These are phyloP conservation scores for Eupristina koningsbergeri DNA, from an alignment of 1,140 invertebrate species.

Conservation along the genomic window DNA sequence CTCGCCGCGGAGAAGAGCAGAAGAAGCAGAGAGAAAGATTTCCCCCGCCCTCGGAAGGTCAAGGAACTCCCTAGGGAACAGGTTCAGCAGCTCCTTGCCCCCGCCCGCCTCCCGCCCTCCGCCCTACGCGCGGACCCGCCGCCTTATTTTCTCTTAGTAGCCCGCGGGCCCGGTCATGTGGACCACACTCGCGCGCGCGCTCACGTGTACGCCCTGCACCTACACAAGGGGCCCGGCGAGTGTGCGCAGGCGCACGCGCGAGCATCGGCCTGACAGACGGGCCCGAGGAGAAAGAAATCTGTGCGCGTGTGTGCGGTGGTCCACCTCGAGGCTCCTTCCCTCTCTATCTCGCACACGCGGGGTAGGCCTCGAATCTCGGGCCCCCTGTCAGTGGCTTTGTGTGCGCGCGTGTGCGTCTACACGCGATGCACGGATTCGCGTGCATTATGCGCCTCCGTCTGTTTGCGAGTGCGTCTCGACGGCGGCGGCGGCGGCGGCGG, in stretches of 20 bases:
- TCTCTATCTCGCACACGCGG: constrained; percentile 17
- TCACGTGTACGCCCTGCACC: neutral
- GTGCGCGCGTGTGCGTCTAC: constrained; percentile 26
- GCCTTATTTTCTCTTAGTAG: constrained; percentile 70
- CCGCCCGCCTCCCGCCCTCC: constrained; percentile 62
- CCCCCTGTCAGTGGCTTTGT: constrained; percentile 46
- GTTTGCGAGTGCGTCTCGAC: constrained; percentile 13
- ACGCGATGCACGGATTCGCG: constrained; percentile 37
- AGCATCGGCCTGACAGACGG: neutral
- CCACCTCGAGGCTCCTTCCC: constrained; percentile 51
- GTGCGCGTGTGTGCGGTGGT: constrained; percentile 49
- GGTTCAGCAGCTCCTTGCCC: constrained; percentile 69
- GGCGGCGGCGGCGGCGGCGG: constrained; percentile 22
- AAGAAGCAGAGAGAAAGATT: constrained; percentile 42
- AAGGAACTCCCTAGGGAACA: constrained; percentile 74
- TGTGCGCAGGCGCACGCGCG: neutral
- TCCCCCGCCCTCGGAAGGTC: constrained; percentile 64
- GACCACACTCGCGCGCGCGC: constrained; percentile 57
- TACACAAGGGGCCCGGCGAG: neutral
- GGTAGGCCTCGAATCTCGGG: constrained; percentile 15
- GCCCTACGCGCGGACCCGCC: constrained; percentile 49
- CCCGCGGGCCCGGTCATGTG: constrained; percentile 52
- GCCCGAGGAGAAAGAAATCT: constrained; percentile 32
- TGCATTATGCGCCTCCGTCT: constrained; percentile 34
- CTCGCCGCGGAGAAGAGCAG: constrained; percentile 35